These are phyloP conservation scores for Odontomyia ornata DNA, from an alignment of 2,888 invertebrate genomes.

Conservation along the genomic window DNA sequence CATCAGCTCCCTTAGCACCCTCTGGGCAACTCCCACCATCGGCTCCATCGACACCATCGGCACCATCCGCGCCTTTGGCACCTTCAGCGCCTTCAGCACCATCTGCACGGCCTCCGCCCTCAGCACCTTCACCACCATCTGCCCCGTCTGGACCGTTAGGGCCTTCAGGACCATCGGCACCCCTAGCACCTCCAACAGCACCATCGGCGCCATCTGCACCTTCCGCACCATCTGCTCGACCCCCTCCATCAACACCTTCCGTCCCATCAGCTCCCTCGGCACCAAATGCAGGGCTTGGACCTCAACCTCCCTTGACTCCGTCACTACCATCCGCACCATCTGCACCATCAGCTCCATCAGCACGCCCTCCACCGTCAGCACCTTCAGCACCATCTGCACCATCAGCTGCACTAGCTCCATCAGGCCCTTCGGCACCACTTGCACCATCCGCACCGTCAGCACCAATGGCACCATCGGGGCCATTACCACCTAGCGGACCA, in stretches of 20 bases:
- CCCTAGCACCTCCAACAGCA: not conserved
- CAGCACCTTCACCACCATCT: not conserved
- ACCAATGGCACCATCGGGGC: not conserved
- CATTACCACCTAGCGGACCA: not conserved
- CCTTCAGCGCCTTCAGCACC: slow-evolving; percentile 13
- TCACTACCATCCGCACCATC: not conserved
- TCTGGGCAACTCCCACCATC: not conserved
- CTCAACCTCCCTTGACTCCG: not conserved
- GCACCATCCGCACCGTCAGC: not conserved
- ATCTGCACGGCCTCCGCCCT: not conserved
- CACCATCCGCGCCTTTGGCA: not conserved
- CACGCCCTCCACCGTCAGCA: not conserved
- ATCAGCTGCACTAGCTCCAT: not conserved
- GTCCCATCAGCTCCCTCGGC: slow-evolving; percentile 4
- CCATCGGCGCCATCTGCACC: slow-evolving; percentile 18
- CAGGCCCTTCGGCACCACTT: not conserved
- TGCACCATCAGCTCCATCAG: slow-evolving; percentile 3
- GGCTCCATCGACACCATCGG: not conserved
- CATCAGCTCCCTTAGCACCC: not conserved
- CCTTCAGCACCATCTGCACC: not conserved
- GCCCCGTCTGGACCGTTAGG: not conserved
- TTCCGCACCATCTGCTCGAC: not conserved
- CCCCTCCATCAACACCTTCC: not conserved
- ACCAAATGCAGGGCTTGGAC: not conserved
- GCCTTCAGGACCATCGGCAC: not conserved